phyloP scores from a whole-genome alignment of 2,113 vertebrate genomes.

The Echinops telfairi region DNA sequence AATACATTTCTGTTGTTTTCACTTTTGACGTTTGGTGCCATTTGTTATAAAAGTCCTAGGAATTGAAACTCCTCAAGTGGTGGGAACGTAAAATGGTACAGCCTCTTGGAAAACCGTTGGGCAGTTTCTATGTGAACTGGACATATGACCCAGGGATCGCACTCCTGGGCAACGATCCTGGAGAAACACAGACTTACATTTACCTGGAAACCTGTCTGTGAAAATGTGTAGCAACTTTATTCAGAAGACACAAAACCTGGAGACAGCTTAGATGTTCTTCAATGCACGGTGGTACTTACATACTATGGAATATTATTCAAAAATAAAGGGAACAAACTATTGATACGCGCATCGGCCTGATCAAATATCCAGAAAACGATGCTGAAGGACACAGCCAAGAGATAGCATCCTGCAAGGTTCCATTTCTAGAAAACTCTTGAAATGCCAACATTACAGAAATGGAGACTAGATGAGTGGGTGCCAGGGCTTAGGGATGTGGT shows the following conservation, averaged over 20 bases:
- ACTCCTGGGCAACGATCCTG: neutral
- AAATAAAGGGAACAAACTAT: slow-evolving; percentile 1
- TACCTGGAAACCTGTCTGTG: neutral
- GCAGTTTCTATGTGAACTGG: neutral
- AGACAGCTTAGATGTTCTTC: neutral
- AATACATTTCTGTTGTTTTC: neutral
- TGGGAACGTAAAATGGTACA: neutral
- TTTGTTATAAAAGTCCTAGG: neutral
- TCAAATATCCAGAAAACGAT: neutral
- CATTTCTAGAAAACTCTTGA: neutral
- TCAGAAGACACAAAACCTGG: neutral
- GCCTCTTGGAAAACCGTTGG: neutral
- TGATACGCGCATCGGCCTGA: neutral
- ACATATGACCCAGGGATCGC: neutral
- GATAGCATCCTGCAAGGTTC: neutral
- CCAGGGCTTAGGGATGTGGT: neutral
- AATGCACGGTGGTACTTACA: neutral
- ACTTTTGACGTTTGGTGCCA: neutral
- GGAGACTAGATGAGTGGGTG: neutral
- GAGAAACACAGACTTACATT: slow-evolving; percentile 1
- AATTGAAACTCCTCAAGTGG: neutral
- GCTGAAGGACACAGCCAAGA: neutral
- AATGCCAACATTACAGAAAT: slow-evolving; percentile 21
- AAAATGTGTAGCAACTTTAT: neutral
- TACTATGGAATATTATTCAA: neutral